Conservation (phyloP, 1,140 invertebrate genomes). For the Pogonomyrmex californicus region DNA sequence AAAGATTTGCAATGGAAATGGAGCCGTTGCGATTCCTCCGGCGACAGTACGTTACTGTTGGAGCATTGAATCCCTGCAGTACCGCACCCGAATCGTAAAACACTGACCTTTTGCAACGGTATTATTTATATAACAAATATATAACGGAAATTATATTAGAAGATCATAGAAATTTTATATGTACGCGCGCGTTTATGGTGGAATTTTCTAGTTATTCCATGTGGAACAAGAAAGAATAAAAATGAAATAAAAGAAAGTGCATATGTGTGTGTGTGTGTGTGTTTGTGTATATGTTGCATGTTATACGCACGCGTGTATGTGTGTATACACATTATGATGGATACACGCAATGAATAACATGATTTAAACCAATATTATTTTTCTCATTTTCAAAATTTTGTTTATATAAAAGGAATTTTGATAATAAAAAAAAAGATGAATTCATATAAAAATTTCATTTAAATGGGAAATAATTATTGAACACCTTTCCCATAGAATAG, state of each 20-base stretch:
- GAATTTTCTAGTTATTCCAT: not conserved
- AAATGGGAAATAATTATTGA: not conserved
- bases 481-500: not conserved
- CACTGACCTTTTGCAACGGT: constrained; percentile 24
- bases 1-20: constrained; percentile 75
- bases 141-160: constrained; percentile 9
- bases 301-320: too few relatives aligned
- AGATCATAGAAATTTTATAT: not conserved
- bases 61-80: constrained; percentile 53
- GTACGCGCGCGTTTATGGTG: not conserved
- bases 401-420: not conserved
- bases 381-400: not conserved
- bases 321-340: not conserved
- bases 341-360: not conserved
- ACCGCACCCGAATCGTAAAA: constrained; percentile 36
- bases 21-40: constrained; percentile 28
- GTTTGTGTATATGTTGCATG: too few relatives aligned
- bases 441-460: not conserved
- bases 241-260: not conserved
- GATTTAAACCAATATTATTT: not conserved
- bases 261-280: too few relatives aligned
- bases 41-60: constrained; percentile 56
- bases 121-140: constrained; percentile 13
- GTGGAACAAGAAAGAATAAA: not conserved
- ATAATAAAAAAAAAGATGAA: not conserved